phyloP scores from a whole-genome alignment of 2,888 invertebrate genomes.

The Drosophila multiciliata region DNA sequence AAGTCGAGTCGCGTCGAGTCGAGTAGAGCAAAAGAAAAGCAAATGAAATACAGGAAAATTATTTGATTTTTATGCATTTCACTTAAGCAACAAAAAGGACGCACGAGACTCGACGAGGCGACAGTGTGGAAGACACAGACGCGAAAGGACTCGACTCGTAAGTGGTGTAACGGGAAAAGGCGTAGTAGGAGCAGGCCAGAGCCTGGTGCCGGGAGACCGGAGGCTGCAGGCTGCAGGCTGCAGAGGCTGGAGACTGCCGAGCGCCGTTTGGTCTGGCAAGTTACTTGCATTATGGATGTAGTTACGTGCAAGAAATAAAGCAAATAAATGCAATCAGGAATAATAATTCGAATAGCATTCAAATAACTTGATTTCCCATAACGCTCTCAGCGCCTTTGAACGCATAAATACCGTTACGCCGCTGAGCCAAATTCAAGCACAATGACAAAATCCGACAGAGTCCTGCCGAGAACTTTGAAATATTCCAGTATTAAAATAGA shows the following conservation, averaged over 20 bases:
- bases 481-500: constrained; percentile 12
- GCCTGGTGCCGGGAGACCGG: constrained; percentile 3
- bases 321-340: constrained; percentile 78
- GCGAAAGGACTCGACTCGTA: constrained; percentile 9
- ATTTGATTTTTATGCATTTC: constrained; percentile 80
- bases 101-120: constrained; percentile 34
- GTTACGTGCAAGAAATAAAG: constrained; percentile 68
- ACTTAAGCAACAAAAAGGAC: constrained; percentile 72
- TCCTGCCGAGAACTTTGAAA: background rate
- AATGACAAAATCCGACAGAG: background rate
- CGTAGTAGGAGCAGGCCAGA: background rate
- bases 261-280: constrained; percentile 56
- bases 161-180: background rate
- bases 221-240: background rate
- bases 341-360: constrained; percentile 76
- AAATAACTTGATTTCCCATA: constrained; percentile 72
- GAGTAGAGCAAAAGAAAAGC: constrained; percentile 35
- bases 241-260: constrained; percentile 22
- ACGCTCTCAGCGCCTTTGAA: constrained; percentile 42
- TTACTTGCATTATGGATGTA: constrained; percentile 75
- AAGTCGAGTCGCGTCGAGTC: constrained; percentile 3
- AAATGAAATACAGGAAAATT: constrained; percentile 80
- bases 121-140: constrained; percentile 22
- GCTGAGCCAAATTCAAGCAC: constrained; percentile 26
- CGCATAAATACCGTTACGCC: constrained; percentile 67